phyloP scores from a whole-genome alignment of 1,140 invertebrate genomes.

The Cryptotermes secundus region DNA sequence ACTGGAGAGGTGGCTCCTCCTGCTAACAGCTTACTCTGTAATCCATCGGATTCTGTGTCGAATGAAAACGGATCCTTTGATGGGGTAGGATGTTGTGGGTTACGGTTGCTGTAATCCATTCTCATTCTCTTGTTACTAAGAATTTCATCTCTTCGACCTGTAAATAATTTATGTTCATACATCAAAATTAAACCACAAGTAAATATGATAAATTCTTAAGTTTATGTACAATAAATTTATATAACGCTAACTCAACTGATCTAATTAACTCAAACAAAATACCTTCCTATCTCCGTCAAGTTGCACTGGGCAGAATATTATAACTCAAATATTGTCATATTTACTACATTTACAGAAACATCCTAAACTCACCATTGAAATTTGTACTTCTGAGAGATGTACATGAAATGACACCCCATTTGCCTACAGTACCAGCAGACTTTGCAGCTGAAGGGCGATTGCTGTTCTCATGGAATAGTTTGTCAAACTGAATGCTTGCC shows the following conservation, averaged over 20 bases:
- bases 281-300: no score
- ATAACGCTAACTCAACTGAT: background rate
- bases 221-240: background rate
- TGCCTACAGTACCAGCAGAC: conserved; percentile 84
- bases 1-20: conserved; percentile 45
- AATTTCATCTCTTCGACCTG: conserved; percentile 33
- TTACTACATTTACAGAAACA: no score
- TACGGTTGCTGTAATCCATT: conserved; percentile 31
- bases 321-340: no score
- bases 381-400: conserved; percentile 80
- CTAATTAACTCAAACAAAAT: background rate
- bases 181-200: background rate
- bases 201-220: background rate
- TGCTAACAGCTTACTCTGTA: conserved; percentile 35
- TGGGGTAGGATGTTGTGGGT: conserved; percentile 28
- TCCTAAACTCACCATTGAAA: conserved; percentile 60
- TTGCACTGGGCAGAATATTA: no score
- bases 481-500: conserved; percentile 71
- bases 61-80: conserved; percentile 50
- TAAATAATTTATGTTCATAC: background rate
- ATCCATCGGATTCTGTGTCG: conserved; percentile 46
- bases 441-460: conserved; percentile 84
- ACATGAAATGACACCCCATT: conserved; percentile 92
- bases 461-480: conserved; percentile 80
- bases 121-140: conserved; percentile 29